Percentiles rank a stretch among this genome's conserved stretches.
Conservation (phyloP, 2,888 invertebrate species). For the Azorinus chamasolen region DNA sequence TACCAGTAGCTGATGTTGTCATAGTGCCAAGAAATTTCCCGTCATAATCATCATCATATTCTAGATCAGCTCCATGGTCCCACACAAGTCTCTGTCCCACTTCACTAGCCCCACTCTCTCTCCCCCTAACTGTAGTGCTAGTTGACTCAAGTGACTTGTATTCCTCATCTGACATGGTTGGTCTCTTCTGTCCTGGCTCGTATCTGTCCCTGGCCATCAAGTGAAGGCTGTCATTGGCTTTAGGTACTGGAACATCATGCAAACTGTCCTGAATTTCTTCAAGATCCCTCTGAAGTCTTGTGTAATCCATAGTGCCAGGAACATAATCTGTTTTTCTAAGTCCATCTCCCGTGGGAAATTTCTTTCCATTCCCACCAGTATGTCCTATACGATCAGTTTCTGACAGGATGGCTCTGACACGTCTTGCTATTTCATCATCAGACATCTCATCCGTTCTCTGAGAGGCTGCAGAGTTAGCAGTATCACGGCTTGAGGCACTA, state of each 20-base stretch:
- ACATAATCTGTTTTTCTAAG: slow-evolving; percentile 21
- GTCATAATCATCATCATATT: slow-evolving; percentile 64
- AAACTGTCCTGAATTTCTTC: slow-evolving; percentile 82
- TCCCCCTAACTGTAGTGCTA: slow-evolving; percentile 46
- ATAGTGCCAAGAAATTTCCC: slow-evolving; percentile 69
- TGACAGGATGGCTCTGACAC: slow-evolving; percentile 55
- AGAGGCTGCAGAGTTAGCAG: no score
- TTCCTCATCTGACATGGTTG: slow-evolving; percentile 21
- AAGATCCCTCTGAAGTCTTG: slow-evolving; percentile 78
- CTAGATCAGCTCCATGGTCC: slow-evolving; percentile 80
- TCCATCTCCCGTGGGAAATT: background rate
- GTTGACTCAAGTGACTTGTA: slow-evolving; percentile 41
- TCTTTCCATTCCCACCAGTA: slow-evolving; percentile 8
- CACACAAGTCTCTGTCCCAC: slow-evolving; percentile 70
- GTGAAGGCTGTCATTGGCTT: slow-evolving; percentile 54
- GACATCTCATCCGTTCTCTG: slow-evolving; percentile 6
- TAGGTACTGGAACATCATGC: slow-evolving; percentile 56
- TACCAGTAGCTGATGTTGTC: slow-evolving; percentile 60
- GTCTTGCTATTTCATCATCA: slow-evolving; percentile 56
- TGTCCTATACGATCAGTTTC: slow-evolving; percentile 38
- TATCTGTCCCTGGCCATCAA: slow-evolving; percentile 24
- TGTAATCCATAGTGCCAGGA: slow-evolving; percentile 72
- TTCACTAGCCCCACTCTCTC: slow-evolving; percentile 67
- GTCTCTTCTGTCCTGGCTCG: slow-evolving; percentile 25
- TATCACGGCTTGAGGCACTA: no score